A percentile compares a stretch with the other conserved stretches of the same genome.
Evolutionary conservation across 2,888 invertebrate genomes (phyloP).

Genomic region (Leptinotarsa peninsularis): DNA sequence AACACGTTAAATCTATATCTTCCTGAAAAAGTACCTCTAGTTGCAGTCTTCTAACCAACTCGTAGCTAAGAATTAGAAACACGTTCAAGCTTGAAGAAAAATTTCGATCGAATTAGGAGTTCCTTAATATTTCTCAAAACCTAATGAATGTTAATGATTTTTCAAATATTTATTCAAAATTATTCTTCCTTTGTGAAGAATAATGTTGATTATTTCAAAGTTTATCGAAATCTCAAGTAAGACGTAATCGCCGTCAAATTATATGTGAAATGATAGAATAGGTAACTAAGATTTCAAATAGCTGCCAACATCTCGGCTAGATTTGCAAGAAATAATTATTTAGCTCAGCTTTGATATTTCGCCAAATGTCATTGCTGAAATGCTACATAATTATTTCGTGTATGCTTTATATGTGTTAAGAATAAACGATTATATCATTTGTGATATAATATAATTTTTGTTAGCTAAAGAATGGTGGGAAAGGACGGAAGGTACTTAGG

Average conservation of each 20-base stretch:
- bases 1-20: constrained; percentile 34
- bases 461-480: constrained; percentile 45
- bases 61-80: constrained; percentile 4
- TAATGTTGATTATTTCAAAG: constrained; percentile 48
- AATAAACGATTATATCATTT: constrained; percentile 59
- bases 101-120: constrained; percentile 27
- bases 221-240: constrained; percentile 40
- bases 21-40: constrained; percentile 36
- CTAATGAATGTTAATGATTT: constrained; percentile 43
- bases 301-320: constrained; percentile 63
- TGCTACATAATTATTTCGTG: constrained; percentile 60
- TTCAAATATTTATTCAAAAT: constrained; percentile 46
- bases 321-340: constrained; percentile 58
- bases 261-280: constrained; percentile 44
- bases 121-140: constrained; percentile 23
- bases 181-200: constrained; percentile 40
- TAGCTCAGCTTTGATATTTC: constrained; percentile 46
- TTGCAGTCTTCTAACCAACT: constrained; percentile 39
- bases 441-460: constrained; percentile 61
- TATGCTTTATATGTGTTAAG: constrained; percentile 61
- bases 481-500: constrained; percentile 43
- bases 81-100: constrained; percentile 20
- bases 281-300: constrained; percentile 43
- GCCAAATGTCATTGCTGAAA: constrained; percentile 44
- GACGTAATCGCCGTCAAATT: constrained; percentile 40